Conservation (phyloP, 2,888 invertebrate genomes). For the Xestoiulus laeticollis region DNA sequence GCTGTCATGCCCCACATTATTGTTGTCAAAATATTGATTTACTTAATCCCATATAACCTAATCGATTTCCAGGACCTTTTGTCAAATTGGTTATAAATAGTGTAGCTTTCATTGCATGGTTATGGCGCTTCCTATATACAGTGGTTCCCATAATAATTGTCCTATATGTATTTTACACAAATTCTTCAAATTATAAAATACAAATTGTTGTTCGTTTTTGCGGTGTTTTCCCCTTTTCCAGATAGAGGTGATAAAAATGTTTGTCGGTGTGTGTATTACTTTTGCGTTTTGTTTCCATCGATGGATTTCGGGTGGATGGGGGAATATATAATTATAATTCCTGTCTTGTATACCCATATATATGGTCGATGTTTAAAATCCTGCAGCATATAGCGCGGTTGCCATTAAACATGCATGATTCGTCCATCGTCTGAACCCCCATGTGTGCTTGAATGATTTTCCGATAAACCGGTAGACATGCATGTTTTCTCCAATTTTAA, state of each 20-base stretch:
- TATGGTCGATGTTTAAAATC: conserved; percentile 16
- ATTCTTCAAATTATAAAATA: too few species aligned
- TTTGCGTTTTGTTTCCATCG: background rate
- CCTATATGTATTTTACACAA: too few species aligned
- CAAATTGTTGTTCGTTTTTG: too few species aligned
- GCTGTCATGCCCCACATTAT: conserved; percentile 1
- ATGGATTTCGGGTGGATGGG: background rate
- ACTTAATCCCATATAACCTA: conserved; percentile 30
- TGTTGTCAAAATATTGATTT: conserved; percentile 39
- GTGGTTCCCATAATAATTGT: too few species aligned
- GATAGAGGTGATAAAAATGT: conserved; percentile 39
- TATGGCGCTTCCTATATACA: background rate
- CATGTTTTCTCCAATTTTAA: conserved; percentile 43
- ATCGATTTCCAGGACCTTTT: background rate
- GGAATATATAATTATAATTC: conserved; percentile 25
- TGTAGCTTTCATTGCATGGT: background rate
- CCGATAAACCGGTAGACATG: conserved; percentile 38
- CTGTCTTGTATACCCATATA: conserved; percentile 36
- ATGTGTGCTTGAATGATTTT: conserved; percentile 35
- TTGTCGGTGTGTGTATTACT: background rate
- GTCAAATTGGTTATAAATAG: background rate
- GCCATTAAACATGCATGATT: conserved; percentile 41
- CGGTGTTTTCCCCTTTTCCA: background rate
- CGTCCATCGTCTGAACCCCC: conserved; percentile 40
- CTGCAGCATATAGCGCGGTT: background rate